Evolutionary conservation across 1,140 invertebrate genomes (phyloP).

Genomic region (Sitobion miscanthi): DNA sequence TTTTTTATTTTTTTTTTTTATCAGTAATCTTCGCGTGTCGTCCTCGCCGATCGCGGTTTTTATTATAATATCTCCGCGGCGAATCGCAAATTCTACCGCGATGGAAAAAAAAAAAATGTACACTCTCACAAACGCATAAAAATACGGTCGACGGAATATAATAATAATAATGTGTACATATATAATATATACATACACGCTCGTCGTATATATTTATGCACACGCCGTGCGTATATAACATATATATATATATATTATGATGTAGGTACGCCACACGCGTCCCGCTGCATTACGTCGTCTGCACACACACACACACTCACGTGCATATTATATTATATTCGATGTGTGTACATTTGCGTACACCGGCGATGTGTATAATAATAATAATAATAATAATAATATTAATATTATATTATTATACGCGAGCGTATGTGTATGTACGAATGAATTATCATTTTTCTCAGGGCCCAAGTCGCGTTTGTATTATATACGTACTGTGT

Average conservation of each 20-base stretch:
- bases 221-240: neutral
- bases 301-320: neutral
- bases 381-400: too few relatives aligned
- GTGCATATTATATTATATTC: neutral
- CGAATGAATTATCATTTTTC: conserved; percentile 8
- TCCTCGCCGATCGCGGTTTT: conserved; percentile 3
- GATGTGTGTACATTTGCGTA: too few relatives aligned
- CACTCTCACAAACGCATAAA: neutral
- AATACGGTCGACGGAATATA: neutral
- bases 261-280: neutral
- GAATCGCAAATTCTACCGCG: neutral
- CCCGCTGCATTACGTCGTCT: neutral
- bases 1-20: neutral
- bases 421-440: neutral
- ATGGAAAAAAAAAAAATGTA: neutral
- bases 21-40: conserved; percentile 6
- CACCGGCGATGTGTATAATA: too few relatives aligned
- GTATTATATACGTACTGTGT: neutral
- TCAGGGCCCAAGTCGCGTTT: neutral
- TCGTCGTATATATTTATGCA: neutral
- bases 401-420: too few relatives aligned
- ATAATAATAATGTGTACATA: neutral
- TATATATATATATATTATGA: neutral
- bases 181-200: too few relatives aligned
- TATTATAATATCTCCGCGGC: conserved; percentile 8